Base-by-base conservation (phyloP, 2,888 invertebrate genomes). In the Daptonema setosum region DNA sequence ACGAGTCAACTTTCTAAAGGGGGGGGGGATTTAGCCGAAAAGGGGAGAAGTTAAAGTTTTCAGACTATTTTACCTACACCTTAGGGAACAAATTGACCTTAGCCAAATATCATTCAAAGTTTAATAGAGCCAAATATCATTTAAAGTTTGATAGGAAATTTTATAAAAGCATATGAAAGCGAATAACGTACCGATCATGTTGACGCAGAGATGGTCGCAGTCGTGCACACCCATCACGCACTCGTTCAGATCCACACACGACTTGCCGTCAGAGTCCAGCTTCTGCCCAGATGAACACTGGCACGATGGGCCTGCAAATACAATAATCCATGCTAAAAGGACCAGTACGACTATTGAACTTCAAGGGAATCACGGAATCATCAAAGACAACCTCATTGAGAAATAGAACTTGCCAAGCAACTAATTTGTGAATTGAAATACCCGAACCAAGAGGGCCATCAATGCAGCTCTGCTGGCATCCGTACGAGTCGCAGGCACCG, bases 191-290 rank as follows among this genome's bases (percentile, higher is more conserved):
- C 53, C 29, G 26, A n/a, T 11, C 24, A n/a, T 30, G 53, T 59
- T 59, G 52, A n/a, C 14, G 45, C 59, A 59, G 28, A 25, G 2
- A 17, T 59, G 59, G 20, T 53, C 53, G 55, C 59, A 59, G 28
- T 20, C 54, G 14, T 56, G 55, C 24, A 58, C 59, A 24, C 55
- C 54, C 14, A 55, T 53, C 30, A 52, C 53, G 51, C 63, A 63
- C 48, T 61, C 60, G 58, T 63, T 60, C 22, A 60, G 57, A 25
- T 61, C 61, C 20, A 41, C 56, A 55, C 63, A 63, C 17, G 55
- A 43, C 26, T 54, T 52, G 28, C 56, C 62, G 28, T 62, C 60
- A n/a, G 29, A 54, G 17, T 41, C 52, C 35, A 61, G 55, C 28
- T 28, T 30, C 47, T 57, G 41, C 14, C 62, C 63, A 28, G 52